Conservation (phyloP, 2,113 vertebrate species). For the Gymnarchus niloticus region DNA sequence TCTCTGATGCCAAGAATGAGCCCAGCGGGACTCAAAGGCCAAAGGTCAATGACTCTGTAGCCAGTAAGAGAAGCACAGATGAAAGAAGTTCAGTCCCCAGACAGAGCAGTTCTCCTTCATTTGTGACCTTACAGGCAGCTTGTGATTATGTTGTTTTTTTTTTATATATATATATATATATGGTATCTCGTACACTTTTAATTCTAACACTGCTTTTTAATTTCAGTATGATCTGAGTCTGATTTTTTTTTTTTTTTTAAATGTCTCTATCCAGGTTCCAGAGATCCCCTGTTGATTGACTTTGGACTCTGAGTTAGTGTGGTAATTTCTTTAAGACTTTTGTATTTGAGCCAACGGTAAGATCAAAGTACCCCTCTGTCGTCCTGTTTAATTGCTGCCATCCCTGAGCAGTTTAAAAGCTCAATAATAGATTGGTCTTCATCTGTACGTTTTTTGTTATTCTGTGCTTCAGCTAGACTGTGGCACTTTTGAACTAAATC, state of each 20-base stretch:
- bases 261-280: background rate
- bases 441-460: background rate
- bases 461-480: background rate
- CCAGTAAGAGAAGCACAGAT: background rate
- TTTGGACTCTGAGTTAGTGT: background rate
- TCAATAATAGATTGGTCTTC: background rate
- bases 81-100: background rate
- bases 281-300: background rate
- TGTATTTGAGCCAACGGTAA: background rate
- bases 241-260: constrained; percentile 14
- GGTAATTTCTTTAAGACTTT: background rate
- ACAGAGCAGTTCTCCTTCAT: background rate
- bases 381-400: background rate
- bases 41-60: background rate
- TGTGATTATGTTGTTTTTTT: background rate
- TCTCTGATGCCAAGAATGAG: background rate
- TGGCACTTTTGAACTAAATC: background rate
- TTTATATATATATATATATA: too few species aligned
- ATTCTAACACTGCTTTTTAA: background rate
- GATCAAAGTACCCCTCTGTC: background rate
- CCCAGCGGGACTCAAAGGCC: background rate
- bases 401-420: background rate
- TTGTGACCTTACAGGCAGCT: background rate
- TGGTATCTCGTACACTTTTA: background rate
- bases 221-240: background rate